A percentile compares a stretch with the other conserved stretches of the same genome.
Conservation (phyloP, 2,888 invertebrate species). For the Drepana falcataria region DNA sequence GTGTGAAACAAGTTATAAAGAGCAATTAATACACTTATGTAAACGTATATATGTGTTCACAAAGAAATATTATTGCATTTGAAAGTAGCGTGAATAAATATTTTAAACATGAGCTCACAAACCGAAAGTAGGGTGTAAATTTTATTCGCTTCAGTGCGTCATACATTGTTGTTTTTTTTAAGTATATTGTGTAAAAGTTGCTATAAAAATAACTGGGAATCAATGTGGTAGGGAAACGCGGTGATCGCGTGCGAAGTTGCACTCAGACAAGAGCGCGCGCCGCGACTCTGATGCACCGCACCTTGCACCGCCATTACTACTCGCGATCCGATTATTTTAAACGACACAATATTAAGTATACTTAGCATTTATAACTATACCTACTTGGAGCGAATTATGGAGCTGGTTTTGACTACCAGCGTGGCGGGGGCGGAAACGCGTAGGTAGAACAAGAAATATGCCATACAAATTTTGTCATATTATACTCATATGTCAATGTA, state of each 20-base stretch:
- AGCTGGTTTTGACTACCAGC: too few species aligned
- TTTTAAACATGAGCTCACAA: slow-evolving; percentile 12
- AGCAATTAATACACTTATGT: background rate
- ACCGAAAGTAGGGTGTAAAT: slow-evolving; percentile 11
- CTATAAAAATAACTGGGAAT: slow-evolving; percentile 30
- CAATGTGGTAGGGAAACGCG: slow-evolving; percentile 21
- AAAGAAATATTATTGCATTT: slow-evolving; percentile 10
- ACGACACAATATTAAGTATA: background rate
- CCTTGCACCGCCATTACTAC: background rate
- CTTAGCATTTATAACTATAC: too few species aligned
- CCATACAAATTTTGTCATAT: too few species aligned
- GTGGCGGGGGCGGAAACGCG: too few species aligned
- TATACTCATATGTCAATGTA: too few species aligned
- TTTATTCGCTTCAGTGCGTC: slow-evolving; percentile 16
- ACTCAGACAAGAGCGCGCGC: slow-evolving; percentile 4
- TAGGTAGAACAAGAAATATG: too few species aligned
- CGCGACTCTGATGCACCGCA: slow-evolving; percentile 8
- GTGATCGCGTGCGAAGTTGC: slow-evolving; percentile 25
- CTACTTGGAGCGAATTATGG: too few species aligned
- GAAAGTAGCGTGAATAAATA: slow-evolving; percentile 8
- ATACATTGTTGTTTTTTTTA: slow-evolving; percentile 15
- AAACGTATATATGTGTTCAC: slow-evolving; percentile 5
- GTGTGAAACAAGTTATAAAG: background rate
- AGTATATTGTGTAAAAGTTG: slow-evolving; percentile 21
- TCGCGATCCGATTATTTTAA: background rate